Evolutionary conservation across 2,113 vertebrate species (phyloP).

Genomic region (Crocuta crocuta): DNA sequence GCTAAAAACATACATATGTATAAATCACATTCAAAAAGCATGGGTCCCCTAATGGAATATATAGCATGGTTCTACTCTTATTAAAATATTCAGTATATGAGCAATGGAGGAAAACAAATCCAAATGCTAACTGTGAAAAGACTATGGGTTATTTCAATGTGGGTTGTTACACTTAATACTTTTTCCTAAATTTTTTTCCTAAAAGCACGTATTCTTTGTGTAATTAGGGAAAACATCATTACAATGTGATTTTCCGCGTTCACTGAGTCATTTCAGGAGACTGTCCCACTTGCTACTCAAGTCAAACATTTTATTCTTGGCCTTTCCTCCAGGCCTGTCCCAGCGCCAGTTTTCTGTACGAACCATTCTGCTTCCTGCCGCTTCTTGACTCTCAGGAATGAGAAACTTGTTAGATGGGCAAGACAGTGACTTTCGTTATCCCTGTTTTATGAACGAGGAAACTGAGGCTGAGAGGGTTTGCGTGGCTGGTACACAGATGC

Average conservation of each 20-base stretch:
- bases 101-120: background rate
- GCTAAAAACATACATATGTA: background rate
- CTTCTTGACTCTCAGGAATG: background rate
- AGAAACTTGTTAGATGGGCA: background rate
- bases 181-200: background rate
- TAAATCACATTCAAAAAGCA: constrained; percentile 5
- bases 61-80: background rate
- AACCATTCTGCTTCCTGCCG: background rate
- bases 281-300: background rate
- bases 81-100: background rate
- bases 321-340: background rate
- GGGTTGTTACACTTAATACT: constrained; percentile 20
- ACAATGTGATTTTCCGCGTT: background rate
- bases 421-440: background rate
- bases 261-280: background rate
- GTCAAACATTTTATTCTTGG: background rate
- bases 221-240: background rate
- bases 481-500: background rate
- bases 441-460: constrained; percentile 37
- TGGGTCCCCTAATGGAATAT: background rate
- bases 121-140: background rate
- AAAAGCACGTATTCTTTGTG: background rate
- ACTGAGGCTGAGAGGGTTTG: background rate
- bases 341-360: background rate
- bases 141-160: background rate